A percentile compares a stretch with the other conserved stretches of the same genome.
Evolutionary conservation across 2,113 vertebrate species (phyloP).

Genomic region (Paedocypris sp.): DNA sequence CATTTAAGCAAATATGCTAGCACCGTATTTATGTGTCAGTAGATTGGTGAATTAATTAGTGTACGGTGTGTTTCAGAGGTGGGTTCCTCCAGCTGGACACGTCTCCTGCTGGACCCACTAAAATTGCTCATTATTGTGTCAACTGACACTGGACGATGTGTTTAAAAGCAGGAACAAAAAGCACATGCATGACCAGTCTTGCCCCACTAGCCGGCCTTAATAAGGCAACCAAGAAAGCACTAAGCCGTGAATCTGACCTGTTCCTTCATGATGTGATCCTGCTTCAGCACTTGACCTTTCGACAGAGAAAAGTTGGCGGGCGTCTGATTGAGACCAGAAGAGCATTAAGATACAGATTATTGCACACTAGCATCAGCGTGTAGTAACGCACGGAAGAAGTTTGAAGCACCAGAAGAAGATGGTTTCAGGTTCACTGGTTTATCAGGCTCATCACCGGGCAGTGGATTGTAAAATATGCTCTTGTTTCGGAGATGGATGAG

Average conservation of each 20-base stretch:
- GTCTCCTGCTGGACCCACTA: too few species aligned
- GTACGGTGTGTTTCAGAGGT: constrained; percentile 43
- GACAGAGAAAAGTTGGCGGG: background rate
- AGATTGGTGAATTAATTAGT: constrained; percentile 69
- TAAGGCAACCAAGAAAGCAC: background rate
- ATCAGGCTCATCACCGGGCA: background rate
- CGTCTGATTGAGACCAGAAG: background rate
- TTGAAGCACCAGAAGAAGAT: background rate
- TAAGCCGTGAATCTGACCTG: background rate
- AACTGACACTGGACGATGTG: too few species aligned
- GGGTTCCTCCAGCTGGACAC: constrained; percentile 48
- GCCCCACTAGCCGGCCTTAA: background rate
- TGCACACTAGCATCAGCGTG: background rate
- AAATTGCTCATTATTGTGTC: too few species aligned
- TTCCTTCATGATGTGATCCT: background rate
- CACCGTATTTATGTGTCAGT: constrained; percentile 58
- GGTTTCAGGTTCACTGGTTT: background rate
- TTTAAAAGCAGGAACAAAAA: too few species aligned
- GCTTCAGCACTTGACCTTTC: background rate
- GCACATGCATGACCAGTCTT: too few species aligned
- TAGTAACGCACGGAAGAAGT: background rate
- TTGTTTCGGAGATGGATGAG: constrained; percentile 8
- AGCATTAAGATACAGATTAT: background rate
- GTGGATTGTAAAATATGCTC: constrained; percentile 7
- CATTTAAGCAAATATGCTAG: constrained; percentile 55